Conservation (phyloP, 2,113 vertebrate species). For the Mystacornis crossleyi region DNA sequence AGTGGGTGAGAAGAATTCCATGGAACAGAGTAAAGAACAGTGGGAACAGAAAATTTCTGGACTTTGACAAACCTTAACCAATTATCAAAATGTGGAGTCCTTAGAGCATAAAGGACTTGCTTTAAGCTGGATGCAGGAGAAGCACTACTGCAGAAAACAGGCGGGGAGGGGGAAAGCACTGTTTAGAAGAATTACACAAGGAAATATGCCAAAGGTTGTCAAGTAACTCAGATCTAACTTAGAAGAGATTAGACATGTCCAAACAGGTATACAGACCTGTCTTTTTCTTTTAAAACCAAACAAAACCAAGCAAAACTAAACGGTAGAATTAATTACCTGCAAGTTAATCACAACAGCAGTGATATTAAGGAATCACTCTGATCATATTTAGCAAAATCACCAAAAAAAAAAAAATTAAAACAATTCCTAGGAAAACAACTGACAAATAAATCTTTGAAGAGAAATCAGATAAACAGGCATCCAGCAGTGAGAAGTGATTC, state of each 20-base stretch:
- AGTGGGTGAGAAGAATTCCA: not conserved
- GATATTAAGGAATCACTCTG: not conserved
- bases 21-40: not conserved
- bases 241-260: not conserved
- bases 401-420: accelerated
- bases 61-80: not conserved
- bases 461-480: not conserved
- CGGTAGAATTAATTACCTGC: not conserved
- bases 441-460: not conserved
- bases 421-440: not conserved
- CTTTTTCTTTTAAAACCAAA: not conserved
- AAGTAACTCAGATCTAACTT: not conserved
- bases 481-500: not conserved
- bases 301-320: not conserved
- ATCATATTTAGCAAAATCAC: not conserved
- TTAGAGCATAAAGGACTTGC: not conserved
- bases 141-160: not conserved
- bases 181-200: not conserved
- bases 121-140: not conserved
- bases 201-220: constrained; percentile 14
- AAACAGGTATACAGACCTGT: not conserved
- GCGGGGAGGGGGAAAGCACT: not conserved
- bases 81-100: not conserved
- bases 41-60: not conserved
- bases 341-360: not conserved